Evolutionary conservation across 2,113 vertebrate genomes (phyloP).

Genomic region (Corythornis madagascariensis): DNA sequence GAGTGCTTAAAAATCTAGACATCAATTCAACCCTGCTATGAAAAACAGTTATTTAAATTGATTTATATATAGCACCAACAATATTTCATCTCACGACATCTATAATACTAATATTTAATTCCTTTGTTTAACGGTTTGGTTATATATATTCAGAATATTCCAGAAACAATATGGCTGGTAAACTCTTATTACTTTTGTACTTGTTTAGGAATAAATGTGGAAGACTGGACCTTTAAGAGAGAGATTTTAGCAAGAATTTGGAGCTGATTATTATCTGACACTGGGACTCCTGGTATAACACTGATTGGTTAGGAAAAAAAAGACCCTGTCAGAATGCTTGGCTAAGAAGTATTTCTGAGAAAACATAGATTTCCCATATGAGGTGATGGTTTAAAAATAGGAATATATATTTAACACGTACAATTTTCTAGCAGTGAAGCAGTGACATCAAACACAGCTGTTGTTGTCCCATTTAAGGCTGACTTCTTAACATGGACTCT

Average conservation of each 20-base stretch:
- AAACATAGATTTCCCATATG: slow-evolving; percentile 8
- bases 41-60: background rate
- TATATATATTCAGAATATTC: background rate
- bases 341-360: background rate
- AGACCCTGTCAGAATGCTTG: background rate
- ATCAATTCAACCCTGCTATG: background rate
- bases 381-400: slow-evolving; percentile 41
- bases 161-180: background rate
- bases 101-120: background rate
- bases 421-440: background rate
- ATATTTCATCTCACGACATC: background rate
- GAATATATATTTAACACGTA: background rate
- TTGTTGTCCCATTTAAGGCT: background rate
- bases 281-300: background rate
- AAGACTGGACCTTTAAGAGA: background rate
- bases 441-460: slow-evolving; percentile 1
- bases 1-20: background rate
- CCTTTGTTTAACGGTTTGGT: background rate
- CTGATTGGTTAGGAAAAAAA: background rate
- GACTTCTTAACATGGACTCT: background rate
- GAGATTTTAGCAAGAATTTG: background rate
- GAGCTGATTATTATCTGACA: background rate
- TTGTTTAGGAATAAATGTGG: background rate
- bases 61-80: background rate
- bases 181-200: background rate